Conservation (phyloP, 2,888 invertebrate species). For the Troides oblongomaculatus region DNA sequence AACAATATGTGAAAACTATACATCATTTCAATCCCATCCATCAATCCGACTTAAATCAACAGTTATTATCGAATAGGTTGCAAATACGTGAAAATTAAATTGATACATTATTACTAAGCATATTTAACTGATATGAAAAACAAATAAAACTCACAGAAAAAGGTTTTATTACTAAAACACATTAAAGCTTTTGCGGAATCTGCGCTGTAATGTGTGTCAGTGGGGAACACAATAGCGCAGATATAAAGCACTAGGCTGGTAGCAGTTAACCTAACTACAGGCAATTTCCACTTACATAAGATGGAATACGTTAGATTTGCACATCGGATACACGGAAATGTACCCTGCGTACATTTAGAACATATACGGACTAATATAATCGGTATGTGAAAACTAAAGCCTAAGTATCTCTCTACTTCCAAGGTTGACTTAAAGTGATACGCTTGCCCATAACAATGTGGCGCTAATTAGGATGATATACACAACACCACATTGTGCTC, state of each 20-base stretch:
- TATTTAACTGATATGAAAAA: not conserved
- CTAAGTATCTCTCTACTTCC: too few relatives aligned
- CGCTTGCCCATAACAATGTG: too few relatives aligned
- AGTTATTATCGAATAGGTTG: too few relatives aligned
- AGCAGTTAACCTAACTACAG: slow-evolving; percentile 72
- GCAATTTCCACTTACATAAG: slow-evolving; percentile 66
- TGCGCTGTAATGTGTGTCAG: slow-evolving; percentile 52
- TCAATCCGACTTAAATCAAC: too few relatives aligned
- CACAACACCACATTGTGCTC: too few relatives aligned
- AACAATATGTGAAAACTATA: too few relatives aligned
- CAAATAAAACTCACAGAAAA: slow-evolving; percentile 14
- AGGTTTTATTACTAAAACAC: slow-evolving; percentile 35
- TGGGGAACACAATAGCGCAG: slow-evolving; percentile 55
- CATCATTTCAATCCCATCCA: too few relatives aligned
- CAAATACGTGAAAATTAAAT: too few relatives aligned
- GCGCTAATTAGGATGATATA: too few relatives aligned
- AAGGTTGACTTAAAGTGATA: too few relatives aligned
- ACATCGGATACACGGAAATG: slow-evolving; percentile 28
- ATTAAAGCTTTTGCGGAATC: slow-evolving; percentile 43
- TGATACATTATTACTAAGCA: too few relatives aligned
- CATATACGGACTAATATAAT: not conserved
- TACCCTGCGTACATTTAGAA: slow-evolving; percentile 22
- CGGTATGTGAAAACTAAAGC: not conserved
- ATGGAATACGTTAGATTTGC: slow-evolving; percentile 61
- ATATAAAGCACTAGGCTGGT: slow-evolving; percentile 62